Percentiles rank a stretch among this genome's conserved stretches.
phyloP scores from a whole-genome alignment of 2,113 vertebrate genomes.

The Falco punctatus region DNA sequence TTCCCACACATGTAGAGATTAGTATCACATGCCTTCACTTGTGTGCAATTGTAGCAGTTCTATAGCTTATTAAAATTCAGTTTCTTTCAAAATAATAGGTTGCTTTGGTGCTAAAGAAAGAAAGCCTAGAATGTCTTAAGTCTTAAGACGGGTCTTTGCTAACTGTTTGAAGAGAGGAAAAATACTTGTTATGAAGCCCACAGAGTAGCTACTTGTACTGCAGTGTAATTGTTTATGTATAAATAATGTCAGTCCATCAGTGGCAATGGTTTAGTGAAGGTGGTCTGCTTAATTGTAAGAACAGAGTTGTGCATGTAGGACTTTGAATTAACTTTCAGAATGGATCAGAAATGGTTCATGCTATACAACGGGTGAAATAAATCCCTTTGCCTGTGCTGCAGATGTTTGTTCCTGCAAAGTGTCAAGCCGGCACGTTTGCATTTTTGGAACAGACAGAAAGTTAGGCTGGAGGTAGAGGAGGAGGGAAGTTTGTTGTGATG shows the following conservation, averaged over 20 bases:
- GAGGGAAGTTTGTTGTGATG: neutral
- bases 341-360: neutral
- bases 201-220: neutral
- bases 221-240: neutral
- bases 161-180: neutral
- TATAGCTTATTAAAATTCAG: neutral
- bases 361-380: neutral
- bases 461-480: neutral
- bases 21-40: neutral
- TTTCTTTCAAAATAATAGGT: neutral
- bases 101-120: neutral
- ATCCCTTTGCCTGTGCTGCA: neutral
- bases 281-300: neutral
- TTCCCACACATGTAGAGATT: fast-evolving
- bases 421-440: neutral
- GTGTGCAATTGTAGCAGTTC: neutral
- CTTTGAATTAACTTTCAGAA: neutral
- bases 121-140: neutral
- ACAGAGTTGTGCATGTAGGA: neutral
- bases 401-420: neutral
- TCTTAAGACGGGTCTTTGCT: neutral
- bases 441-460: neutral
- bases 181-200: neutral
- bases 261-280: neutral
- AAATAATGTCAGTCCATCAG: neutral